Evolutionary conservation across 2,888 invertebrate species (phyloP).

Genomic region (Drosophila ochracea): DNA sequence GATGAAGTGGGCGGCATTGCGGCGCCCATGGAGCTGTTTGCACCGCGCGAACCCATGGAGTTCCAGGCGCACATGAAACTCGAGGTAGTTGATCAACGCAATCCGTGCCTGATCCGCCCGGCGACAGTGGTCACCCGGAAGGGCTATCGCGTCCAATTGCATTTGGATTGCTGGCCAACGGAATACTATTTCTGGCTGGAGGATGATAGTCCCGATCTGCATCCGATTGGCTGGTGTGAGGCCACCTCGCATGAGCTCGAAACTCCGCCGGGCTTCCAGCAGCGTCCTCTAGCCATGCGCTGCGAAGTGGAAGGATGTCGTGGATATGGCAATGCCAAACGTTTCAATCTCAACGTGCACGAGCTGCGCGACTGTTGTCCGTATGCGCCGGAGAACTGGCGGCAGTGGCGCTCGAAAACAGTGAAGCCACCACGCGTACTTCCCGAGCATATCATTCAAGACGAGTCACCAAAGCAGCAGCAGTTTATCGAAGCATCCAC

Average conservation of each 20-base stretch:
- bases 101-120: slow-evolving; percentile 93
- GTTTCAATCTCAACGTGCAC: slow-evolving; percentile 91
- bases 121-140: slow-evolving; percentile 92
- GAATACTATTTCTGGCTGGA: slow-evolving; percentile 95
- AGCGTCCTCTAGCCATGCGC: slow-evolving; percentile 85
- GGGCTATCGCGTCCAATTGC: slow-evolving; percentile 91
- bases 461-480: neutral
- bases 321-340: slow-evolving; percentile 94
- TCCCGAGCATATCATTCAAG: slow-evolving; percentile 48
- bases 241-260: slow-evolving; percentile 95
- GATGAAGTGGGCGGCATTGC: slow-evolving; percentile 87
- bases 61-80: slow-evolving; percentile 94
- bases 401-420: slow-evolving; percentile 75
- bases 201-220: slow-evolving; percentile 95
- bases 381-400: slow-evolving; percentile 86
- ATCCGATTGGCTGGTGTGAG: slow-evolving; percentile 96
- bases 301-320: slow-evolving; percentile 95
- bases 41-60: slow-evolving; percentile 90
- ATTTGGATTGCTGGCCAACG: slow-evolving; percentile 96
- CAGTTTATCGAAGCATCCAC: neutral
- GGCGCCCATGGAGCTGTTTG: slow-evolving; percentile 93
- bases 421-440: slow-evolving; percentile 79
- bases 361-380: slow-evolving; percentile 91
- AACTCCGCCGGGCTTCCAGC: slow-evolving; percentile 89
- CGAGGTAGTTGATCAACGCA: slow-evolving; percentile 94